Evolutionary conservation across 2,113 vertebrate species (phyloP).

Genomic region (Coreoperca whiteheadi): DNA sequence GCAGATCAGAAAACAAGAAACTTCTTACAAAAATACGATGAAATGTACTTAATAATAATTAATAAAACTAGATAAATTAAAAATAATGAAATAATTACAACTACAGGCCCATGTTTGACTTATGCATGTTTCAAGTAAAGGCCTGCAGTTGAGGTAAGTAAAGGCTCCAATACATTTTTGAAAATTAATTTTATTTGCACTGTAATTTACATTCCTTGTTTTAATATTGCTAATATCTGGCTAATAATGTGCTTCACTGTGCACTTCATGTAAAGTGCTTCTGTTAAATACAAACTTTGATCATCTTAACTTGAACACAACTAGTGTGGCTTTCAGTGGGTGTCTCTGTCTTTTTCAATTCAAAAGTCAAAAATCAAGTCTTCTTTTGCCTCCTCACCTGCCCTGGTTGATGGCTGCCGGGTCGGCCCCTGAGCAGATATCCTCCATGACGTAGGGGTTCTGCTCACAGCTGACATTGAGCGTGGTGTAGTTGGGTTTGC

Average conservation of each 20-base stretch:
- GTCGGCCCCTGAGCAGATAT: constrained; percentile 95
- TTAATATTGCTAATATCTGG: no score
- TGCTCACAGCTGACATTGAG: constrained; percentile 95
- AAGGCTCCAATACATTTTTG: no score
- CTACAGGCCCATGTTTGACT: background rate
- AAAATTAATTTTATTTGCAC: no score
- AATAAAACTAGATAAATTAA: no score
- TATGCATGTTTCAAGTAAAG: background rate
- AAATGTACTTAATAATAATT: no score
- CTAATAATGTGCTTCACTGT: background rate
- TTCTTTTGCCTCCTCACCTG: constrained; percentile 85
- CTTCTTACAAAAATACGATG: no score
- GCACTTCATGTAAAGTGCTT: background rate
- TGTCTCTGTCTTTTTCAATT: background rate
- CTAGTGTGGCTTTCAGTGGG: background rate
- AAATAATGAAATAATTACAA: no score
- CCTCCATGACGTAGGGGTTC: constrained; percentile 94
- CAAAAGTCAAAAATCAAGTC: no score
- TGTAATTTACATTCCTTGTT: no score
- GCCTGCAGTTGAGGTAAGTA: no score
- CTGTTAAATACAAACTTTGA: background rate
- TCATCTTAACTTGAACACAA: background rate
- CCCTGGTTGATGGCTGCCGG: constrained; percentile 91
- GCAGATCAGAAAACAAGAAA: no score
- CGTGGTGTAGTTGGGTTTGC: constrained; percentile 97